Evolutionary conservation across 1,140 invertebrate species (phyloP), one percentile per base, ranked within the genome.

Genomic region (Euwallacea similis): DNA sequence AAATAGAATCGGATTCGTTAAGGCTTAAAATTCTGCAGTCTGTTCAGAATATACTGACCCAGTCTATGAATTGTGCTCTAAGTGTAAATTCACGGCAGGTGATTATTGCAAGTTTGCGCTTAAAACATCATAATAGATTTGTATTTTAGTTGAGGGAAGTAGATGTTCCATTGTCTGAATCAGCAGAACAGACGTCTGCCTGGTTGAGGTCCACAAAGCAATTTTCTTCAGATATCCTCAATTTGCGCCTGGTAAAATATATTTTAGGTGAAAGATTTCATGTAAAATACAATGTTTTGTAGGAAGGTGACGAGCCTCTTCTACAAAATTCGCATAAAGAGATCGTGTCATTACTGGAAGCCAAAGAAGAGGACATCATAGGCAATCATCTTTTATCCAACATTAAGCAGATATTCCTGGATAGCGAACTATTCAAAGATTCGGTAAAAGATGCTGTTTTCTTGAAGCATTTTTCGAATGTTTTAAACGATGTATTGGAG

Each of bases 1-100:
- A 86, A 43, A 86, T 90, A 42, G 88, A 87, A 73, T 88, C 88
- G 6, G 89, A 90, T 76, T 83, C 87, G n/a, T 78, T 89, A 41
- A 79, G 89, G 41, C 84, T 88, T 64, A 85, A 84, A 73, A 85
- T 88, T 7, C 77, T 89, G 50, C 86, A 87, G 72, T 86, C 87
- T 0, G 84, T 90, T 44, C 85, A 88, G 62, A 73, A 69, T 33
- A 66, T 81, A 41, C 76, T 81, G 65, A 80, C 77, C 8, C 75
- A 78, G 61, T 80, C 79, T 7, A 67, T 79, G 44, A 11, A 55
- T 41, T 70, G 64, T 16, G 58, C 71, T 46, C 66, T 44, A 42
- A 74, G 67, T 68, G 44, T 55, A 53, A 76, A 75, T 50, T 64
- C 69, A 4, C 66, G 50, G 69, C 69, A 67, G 56, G 77, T 77